phyloP scores from a whole-genome alignment of 2,797 vertebrate genomes.

The Microhierax caerulescens region DNA sequence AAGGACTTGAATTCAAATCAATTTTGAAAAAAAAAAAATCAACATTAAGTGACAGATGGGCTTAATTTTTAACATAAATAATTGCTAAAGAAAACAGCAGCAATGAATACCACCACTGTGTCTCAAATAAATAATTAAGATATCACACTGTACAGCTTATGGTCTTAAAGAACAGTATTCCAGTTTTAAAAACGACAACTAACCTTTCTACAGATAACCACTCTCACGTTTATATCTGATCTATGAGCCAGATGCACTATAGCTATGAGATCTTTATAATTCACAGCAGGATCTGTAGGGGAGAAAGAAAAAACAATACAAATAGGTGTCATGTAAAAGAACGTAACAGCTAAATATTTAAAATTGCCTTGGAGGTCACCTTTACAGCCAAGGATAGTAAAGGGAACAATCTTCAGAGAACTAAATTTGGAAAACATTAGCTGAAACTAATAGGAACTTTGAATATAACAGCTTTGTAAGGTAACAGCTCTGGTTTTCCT shows the following conservation, averaged over 20 bases:
- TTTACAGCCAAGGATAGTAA: neutral
- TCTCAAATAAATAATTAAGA: neutral
- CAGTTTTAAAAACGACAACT: constrained; percentile 51
- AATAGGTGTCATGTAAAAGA: neutral
- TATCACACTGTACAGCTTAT: neutral
- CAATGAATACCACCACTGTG: neutral
- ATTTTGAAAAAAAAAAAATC: neutral
- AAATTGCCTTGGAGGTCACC: neutral
- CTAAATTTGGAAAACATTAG: neutral
- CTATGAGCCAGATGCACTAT: constrained; percentile 90
- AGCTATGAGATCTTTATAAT: constrained; percentile 93
- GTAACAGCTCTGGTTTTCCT: neutral
- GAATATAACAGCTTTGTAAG: neutral
- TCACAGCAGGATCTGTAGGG: constrained; percentile 85
- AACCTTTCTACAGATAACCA: constrained; percentile 92
- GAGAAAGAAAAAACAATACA: constrained; percentile 6
- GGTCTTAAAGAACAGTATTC: neutral
- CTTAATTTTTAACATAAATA: neutral
- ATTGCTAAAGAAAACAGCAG: neutral
- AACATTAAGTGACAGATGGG: neutral
- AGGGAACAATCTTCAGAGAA: neutral
- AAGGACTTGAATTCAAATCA: neutral
- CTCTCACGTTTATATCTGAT: constrained; percentile 83
- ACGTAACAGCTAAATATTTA: neutral
- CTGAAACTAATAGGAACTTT: neutral